Conservation (phyloP, 2,888 invertebrate species). For the Drosophila tripunctata region DNA sequence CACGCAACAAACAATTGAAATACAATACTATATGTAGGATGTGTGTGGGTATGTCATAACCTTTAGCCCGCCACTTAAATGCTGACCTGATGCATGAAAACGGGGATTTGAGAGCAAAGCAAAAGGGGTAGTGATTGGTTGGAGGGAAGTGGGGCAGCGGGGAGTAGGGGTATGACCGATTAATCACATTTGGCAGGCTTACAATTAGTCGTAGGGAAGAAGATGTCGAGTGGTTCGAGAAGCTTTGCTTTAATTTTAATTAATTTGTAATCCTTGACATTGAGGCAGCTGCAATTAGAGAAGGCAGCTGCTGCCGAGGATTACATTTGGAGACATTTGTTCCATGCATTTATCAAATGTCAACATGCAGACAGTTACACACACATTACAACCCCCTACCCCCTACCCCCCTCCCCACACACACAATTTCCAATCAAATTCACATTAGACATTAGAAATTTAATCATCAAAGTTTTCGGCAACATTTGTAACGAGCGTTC, state of each 20-base stretch:
- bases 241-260: constrained; percentile 63
- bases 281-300: constrained; percentile 66
- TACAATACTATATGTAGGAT: not conserved
- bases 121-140: not conserved
- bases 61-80: constrained; percentile 31
- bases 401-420: not conserved
- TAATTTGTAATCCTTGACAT: constrained; percentile 71
- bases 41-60: constrained; percentile 26
- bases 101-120: constrained; percentile 27
- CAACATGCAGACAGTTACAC: constrained; percentile 17
- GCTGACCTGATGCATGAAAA: constrained; percentile 11
- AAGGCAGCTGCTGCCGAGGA: constrained; percentile 47
- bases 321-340: constrained; percentile 57
- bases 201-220: constrained; percentile 37
- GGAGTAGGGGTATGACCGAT: constrained; percentile 29
- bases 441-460: constrained; percentile 60
- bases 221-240: constrained; percentile 47
- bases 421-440: constrained; percentile 49
- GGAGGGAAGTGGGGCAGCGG: not conserved
- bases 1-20: constrained; percentile 28
- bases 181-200: constrained; percentile 57
- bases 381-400: not conserved
- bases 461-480: constrained; percentile 62
- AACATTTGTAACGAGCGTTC: not conserved
- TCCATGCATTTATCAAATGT: constrained; percentile 56